Evolutionary conservation across 1,140 invertebrate genomes (phyloP).

Genomic region (Leptinotarsa defecta): DNA sequence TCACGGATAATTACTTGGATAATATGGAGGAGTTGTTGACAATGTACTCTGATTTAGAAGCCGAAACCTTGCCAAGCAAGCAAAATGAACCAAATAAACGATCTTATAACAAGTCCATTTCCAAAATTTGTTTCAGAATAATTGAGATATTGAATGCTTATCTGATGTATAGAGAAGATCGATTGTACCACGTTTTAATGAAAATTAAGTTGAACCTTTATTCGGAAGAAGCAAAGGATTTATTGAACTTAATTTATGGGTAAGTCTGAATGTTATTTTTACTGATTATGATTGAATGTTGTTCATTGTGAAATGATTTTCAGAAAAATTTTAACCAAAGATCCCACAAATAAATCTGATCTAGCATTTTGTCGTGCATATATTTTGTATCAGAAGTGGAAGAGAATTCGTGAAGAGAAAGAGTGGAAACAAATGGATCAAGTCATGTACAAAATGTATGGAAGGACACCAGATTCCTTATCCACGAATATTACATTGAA

Average conservation of each 20-base stretch:
- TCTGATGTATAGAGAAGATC: constrained; percentile 28
- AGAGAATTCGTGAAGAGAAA: constrained; percentile 28
- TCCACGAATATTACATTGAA: constrained; percentile 27
- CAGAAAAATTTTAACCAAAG: constrained; percentile 18
- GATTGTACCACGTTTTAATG: constrained; percentile 33
- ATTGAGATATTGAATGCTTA: constrained; percentile 29
- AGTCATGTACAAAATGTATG: constrained; percentile 31
- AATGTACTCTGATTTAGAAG: constrained; percentile 31
- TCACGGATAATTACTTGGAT: constrained; percentile 33
- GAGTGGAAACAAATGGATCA: constrained; percentile 32
- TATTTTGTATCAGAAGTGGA: constrained; percentile 37
- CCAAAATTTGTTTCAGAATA: constrained; percentile 18
- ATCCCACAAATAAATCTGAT: constrained; percentile 23
- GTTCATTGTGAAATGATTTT: not conserved
- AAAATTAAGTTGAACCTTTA: constrained; percentile 30
- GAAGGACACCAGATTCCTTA: constrained; percentile 31
- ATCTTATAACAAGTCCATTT: constrained; percentile 21
- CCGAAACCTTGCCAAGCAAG: constrained; percentile 22
- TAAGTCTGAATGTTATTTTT: not conserved
- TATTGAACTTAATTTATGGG: constrained; percentile 32
- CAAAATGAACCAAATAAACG: constrained; percentile 22
- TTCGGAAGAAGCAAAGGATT: constrained; percentile 24
- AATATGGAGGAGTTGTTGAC: constrained; percentile 36
- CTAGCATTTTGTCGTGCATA: constrained; percentile 33
- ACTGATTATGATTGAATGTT: not conserved